phyloP scores from a whole-genome alignment of 2,888 invertebrate species.

The Pilophorus perplexus region DNA sequence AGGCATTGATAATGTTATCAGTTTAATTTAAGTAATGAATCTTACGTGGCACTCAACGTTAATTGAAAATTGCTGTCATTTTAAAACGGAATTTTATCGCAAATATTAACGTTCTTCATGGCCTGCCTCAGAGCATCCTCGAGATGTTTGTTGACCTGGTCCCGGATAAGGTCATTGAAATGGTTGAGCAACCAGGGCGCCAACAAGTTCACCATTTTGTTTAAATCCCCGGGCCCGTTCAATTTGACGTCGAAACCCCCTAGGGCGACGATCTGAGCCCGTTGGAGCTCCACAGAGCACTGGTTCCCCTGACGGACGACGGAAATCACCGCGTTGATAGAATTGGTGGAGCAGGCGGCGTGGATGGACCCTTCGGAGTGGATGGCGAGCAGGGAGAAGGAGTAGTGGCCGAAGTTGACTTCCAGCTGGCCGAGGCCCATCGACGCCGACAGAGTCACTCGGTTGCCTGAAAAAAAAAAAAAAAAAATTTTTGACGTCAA shows the following conservation, averaged over 20 bases:
- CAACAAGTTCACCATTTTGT: conserved; percentile 40
- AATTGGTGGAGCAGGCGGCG: conserved; percentile 35
- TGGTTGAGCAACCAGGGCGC: conserved; percentile 43
- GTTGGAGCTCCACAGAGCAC: conserved; percentile 38
- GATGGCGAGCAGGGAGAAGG: conserved; percentile 40
- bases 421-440: conserved; percentile 38
- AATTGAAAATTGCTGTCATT: too few relatives aligned
- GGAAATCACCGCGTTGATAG: conserved; percentile 40
- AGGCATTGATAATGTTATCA: too few relatives aligned
- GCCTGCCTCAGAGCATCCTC: conserved; percentile 34
- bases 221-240: conserved; percentile 42
- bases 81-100: conserved; percentile 38
- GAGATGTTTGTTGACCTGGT: conserved; percentile 35
- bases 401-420: conserved; percentile 39
- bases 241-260: conserved; percentile 41
- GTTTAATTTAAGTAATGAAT: too few relatives aligned
- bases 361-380: conserved; percentile 38
- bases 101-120: conserved; percentile 40
- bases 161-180: conserved; percentile 42
- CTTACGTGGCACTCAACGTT: too few relatives aligned
- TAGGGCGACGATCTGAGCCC: conserved; percentile 35
- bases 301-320: conserved; percentile 26
- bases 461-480: conserved; percentile 28
- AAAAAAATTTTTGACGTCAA: too few relatives aligned
- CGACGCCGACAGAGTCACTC: conserved; percentile 32